Conservation (phyloP, 2,797 vertebrate species). For the Aotus griseimembra region DNA sequence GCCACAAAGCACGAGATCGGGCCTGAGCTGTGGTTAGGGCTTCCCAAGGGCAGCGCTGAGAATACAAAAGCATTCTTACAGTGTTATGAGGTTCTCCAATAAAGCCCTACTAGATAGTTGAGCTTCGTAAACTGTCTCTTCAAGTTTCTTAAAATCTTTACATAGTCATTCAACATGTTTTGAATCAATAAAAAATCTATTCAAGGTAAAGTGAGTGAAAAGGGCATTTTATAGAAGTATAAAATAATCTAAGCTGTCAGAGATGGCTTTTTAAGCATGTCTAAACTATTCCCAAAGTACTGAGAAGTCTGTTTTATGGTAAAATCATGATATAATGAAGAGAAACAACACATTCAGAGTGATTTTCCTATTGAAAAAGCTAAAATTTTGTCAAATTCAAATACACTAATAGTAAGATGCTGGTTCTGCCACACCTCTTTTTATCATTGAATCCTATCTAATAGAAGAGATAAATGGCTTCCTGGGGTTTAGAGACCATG, state of each 20-base stretch:
- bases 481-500: not conserved
- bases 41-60: not conserved
- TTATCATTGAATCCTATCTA: conserved; percentile 20
- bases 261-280: conserved; percentile 3
- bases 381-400: not conserved
- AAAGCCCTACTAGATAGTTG: not conserved
- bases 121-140: not conserved
- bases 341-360: not conserved
- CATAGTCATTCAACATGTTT: not conserved
- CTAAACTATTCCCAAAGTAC: not conserved
- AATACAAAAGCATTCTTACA: not conserved
- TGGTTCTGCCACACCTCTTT: not conserved
- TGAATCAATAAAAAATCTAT: not conserved
- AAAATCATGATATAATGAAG: not conserved
- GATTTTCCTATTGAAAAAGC: conserved; percentile 3
- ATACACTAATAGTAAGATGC: not conserved
- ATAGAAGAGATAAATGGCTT: conserved; percentile 55
- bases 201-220: not conserved
- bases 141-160: not conserved
- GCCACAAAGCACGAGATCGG: not conserved
- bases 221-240: not conserved
- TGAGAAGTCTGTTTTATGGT: not conserved
- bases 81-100: not conserved
- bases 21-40: not conserved
- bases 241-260: not conserved